Conservation (phyloP, 2,888 invertebrate genomes). For the Drosophila nr. perissopoda region DNA sequence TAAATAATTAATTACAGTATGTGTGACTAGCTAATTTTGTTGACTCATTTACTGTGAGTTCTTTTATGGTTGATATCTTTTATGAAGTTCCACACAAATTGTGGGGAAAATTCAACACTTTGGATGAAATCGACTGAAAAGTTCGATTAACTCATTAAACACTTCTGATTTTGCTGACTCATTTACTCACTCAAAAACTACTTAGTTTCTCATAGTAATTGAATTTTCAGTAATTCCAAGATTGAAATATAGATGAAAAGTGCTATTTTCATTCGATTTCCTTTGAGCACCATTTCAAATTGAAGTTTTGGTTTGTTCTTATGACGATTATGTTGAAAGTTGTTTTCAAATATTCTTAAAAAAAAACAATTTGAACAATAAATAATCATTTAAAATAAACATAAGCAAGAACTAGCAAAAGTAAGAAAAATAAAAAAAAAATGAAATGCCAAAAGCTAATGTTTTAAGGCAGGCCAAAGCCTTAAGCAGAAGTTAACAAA, state of each 20-base stretch:
- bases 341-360: too few species aligned
- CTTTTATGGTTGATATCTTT: background rate
- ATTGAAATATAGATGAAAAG: background rate
- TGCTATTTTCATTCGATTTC: background rate
- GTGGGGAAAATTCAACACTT: background rate
- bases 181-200: background rate
- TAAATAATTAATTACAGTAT: background rate
- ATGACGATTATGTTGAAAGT: background rate
- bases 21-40: background rate
- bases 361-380: too few species aligned
- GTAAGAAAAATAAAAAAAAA: too few species aligned
- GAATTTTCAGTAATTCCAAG: background rate
- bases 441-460: background rate
- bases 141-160: background rate
- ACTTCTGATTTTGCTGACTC: background rate
- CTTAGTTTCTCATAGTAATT: background rate
- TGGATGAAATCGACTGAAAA: background rate
- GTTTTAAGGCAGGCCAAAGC: background rate
- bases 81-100: background rate
- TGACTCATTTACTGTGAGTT: background rate
- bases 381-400: background rate
- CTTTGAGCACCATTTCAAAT: background rate
- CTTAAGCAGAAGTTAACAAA: background rate
- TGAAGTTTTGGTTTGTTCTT: background rate
- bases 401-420: too few species aligned